These are phyloP conservation scores for Scaptomyza hsui DNA, from an alignment of 1,140 invertebrate genomes.

Conservation along the genomic window DNA sequence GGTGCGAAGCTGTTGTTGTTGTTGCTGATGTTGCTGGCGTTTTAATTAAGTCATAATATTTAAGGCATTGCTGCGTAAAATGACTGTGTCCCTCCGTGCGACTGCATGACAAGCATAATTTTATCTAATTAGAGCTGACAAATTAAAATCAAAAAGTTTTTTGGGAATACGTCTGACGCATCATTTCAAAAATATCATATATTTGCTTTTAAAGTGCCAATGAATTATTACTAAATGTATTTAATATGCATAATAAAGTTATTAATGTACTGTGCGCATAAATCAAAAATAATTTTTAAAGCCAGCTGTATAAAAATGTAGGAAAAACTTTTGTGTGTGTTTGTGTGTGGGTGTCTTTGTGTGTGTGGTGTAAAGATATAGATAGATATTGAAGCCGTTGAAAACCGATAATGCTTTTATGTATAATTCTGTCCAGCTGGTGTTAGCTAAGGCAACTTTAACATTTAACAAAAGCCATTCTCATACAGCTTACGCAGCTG, in stretches of 20 bases:
- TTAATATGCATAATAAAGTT: slow-evolving; percentile 16
- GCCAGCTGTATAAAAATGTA: not conserved
- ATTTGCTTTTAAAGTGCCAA: slow-evolving; percentile 16
- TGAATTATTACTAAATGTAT: slow-evolving; percentile 15
- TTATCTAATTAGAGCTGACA: slow-evolving; percentile 22
- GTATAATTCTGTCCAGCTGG: slow-evolving; percentile 14
- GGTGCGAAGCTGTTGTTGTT: slow-evolving; percentile 22
- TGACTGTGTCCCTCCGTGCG: not conserved
- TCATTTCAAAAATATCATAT: not conserved
- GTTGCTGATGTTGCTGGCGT: slow-evolving; percentile 6
- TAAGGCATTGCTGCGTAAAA: not conserved
- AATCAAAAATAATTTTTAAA: slow-evolving; percentile 28
- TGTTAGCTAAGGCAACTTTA: not conserved
- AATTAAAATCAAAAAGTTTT: slow-evolving; percentile 6
- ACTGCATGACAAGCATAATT: slow-evolving; percentile 27
- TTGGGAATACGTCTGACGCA: not conserved
- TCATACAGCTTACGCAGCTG: slow-evolving; percentile 1
- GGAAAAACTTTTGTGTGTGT: not conserved
- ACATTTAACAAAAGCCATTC: slow-evolving; percentile 12
- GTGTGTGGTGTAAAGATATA: not conserved
- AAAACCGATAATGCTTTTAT: slow-evolving; percentile 17
- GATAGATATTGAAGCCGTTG: slow-evolving; percentile 6
- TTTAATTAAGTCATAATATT: slow-evolving; percentile 48
- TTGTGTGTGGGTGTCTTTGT: not conserved
- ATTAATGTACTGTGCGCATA: slow-evolving; percentile 20